phyloP scores from a whole-genome alignment of 1,140 invertebrate genomes.

The Eulimnadia texana region DNA sequence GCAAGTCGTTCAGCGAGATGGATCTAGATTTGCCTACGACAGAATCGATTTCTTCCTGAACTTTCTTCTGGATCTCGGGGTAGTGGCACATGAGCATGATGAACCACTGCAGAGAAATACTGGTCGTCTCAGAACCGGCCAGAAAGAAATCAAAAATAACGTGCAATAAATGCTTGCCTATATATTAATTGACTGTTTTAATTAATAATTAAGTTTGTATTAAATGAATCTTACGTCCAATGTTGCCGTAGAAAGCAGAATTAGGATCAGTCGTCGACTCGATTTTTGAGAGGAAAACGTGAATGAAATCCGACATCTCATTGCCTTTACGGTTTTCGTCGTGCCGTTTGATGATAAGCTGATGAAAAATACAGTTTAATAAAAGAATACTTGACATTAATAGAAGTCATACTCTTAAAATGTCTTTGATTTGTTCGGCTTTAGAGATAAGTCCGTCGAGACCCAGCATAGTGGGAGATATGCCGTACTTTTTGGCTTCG shows the following conservation, averaged over 20 bases:
- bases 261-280: background rate
- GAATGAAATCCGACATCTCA: background rate
- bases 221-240: background rate
- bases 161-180: slow-evolving; percentile 32
- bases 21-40: slow-evolving; percentile 50
- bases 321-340: background rate
- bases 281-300: background rate
- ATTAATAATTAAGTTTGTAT: background rate
- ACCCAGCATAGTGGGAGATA: too few species aligned
- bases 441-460: too few species aligned
- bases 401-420: background rate
- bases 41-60: slow-evolving; percentile 61
- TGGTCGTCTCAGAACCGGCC: slow-evolving; percentile 67
- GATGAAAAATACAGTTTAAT: background rate
- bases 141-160: slow-evolving; percentile 54
- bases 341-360: background rate
- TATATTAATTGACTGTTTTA: background rate
- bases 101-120: slow-evolving; percentile 56
- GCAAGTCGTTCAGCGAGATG: slow-evolving; percentile 50
- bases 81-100: slow-evolving; percentile 60
- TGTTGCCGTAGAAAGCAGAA: background rate
- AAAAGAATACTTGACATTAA: background rate
- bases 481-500: too few species aligned
- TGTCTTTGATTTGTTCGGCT: background rate
- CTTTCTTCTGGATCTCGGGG: slow-evolving; percentile 61